Evolutionary conservation across 2,888 invertebrate species (phyloP).

Genomic region (Punctoribates punctum): DNA sequence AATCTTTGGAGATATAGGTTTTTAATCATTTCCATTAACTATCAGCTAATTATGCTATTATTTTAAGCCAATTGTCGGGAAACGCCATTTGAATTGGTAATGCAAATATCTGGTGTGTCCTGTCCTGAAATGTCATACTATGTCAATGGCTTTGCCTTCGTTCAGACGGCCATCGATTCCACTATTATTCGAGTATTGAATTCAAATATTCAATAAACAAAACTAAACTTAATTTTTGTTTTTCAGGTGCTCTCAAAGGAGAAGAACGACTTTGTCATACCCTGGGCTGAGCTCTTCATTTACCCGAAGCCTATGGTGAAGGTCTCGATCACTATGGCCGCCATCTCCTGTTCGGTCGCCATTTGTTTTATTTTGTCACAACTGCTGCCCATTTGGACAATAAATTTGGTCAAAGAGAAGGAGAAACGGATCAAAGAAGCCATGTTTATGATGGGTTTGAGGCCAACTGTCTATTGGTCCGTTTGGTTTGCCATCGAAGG

Average conservation of each 20-base stretch:
- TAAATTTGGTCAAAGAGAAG: conserved; percentile 70
- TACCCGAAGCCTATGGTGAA: no score
- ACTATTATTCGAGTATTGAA: neutral
- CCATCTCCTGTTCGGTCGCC: neutral
- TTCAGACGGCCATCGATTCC: conserved; percentile 34
- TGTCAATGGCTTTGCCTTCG: conserved; percentile 8
- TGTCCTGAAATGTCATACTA: neutral
- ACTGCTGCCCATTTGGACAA: no score
- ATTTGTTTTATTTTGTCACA: conserved; percentile 62
- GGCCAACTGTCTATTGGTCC: conserved; percentile 60
- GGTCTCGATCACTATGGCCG: no score
- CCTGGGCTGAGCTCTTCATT: no score
- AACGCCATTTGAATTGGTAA: no score
- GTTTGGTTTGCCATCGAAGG: conserved; percentile 11
- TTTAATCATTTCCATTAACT: no score
- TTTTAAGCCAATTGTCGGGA: no score
- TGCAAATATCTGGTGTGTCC: no score
- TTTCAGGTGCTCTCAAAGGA: neutral
- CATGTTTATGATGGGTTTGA: conserved; percentile 79
- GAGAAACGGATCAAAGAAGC: conserved; percentile 82
- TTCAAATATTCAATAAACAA: neutral
- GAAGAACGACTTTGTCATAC: no score
- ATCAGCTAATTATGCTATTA: no score
- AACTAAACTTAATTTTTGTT: neutral
- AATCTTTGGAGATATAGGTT: no score